Percentiles rank a stretch among this genome's conserved stretches.
phyloP scores from a whole-genome alignment of 1,140 invertebrate genomes.

The Plutomurus gul region DNA sequence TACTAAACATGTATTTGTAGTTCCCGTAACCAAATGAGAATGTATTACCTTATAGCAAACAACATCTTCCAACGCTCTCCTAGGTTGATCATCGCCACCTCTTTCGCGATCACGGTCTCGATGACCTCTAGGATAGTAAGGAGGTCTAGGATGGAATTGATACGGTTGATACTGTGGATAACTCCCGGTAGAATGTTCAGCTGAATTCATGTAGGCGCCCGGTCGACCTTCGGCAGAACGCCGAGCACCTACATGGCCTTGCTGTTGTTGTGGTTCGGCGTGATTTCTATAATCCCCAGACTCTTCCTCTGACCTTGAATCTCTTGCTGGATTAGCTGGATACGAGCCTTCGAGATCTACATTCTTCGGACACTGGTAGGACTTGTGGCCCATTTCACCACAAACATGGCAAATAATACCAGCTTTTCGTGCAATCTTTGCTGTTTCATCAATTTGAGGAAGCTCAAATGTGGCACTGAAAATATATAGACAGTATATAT shows the following conservation, averaged over 20 bases:
- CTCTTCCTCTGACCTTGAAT: background rate
- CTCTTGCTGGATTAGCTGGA: background rate
- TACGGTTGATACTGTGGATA: constrained; percentile 46
- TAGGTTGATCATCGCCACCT: constrained; percentile 59
- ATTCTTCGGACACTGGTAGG: constrained; percentile 86
- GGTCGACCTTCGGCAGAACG: constrained; percentile 30
- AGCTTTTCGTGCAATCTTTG: constrained; percentile 77
- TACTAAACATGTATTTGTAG: background rate
- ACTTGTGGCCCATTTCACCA: constrained; percentile 94
- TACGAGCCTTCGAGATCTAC: constrained; percentile 60
- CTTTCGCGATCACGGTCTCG: constrained; percentile 55
- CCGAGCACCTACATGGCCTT: background rate
- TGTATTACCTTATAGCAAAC: constrained; percentile 81
- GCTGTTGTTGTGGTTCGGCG: background rate
- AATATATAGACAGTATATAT: too few relatives aligned
- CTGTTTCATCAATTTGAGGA: constrained; percentile 79
- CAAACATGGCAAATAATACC: constrained; percentile 91
- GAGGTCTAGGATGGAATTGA: constrained; percentile 52
- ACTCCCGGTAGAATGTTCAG: background rate
- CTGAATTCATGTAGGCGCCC: constrained; percentile 39
- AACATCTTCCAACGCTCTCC: constrained; percentile 86
- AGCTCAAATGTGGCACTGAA: constrained; percentile 87
- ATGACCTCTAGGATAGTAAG: constrained; percentile 39
- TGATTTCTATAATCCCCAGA: background rate
- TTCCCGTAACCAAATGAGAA: background rate